Evolutionary conservation across 2,797 vertebrate genomes (phyloP).

Genomic region (Pseudomugil gertrudae): DNA sequence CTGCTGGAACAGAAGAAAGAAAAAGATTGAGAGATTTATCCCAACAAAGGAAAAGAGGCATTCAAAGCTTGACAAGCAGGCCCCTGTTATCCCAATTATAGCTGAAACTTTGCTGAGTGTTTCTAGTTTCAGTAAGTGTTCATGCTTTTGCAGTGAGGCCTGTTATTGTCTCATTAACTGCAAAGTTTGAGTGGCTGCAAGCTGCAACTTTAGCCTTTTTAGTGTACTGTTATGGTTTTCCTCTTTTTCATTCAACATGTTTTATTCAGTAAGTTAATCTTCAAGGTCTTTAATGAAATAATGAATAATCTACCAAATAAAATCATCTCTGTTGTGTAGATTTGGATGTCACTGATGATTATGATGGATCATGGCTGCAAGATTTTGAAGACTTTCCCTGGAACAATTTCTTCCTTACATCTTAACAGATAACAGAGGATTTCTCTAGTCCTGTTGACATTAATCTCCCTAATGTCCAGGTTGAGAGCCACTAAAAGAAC

Average conservation of each 20-base stretch:
- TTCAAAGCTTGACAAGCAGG: slow-evolving; percentile 21
- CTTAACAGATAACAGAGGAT: background rate
- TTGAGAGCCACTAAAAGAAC: slow-evolving; percentile 1
- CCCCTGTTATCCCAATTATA: slow-evolving; percentile 37
- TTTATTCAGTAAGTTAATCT: too few relatives aligned
- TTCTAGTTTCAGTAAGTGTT: slow-evolving; percentile 24
- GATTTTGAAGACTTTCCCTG: background rate
- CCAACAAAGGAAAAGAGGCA: background rate
- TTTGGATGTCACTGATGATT: too few relatives aligned
- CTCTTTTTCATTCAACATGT: too few relatives aligned
- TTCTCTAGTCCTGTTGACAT: background rate
- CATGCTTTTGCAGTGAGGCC: slow-evolving; percentile 2
- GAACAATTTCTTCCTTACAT: background rate
- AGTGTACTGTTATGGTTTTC: too few relatives aligned
- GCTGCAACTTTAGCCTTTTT: background rate
- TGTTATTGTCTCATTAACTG: slow-evolving; percentile 36
- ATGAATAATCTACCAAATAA: too few relatives aligned
- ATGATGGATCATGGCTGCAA: too few relatives aligned
- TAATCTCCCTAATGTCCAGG: background rate
- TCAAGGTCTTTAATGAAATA: too few relatives aligned
- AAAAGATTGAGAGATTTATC: slow-evolving; percentile 30
- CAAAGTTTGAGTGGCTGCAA: slow-evolving; percentile 20
- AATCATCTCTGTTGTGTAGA: too few relatives aligned
- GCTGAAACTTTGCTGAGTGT: slow-evolving; percentile 17
- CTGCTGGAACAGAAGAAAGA: slow-evolving; percentile 26